phyloP scores from a whole-genome alignment of 1,140 invertebrate genomes.

The Caenorhabditis latens region DNA sequence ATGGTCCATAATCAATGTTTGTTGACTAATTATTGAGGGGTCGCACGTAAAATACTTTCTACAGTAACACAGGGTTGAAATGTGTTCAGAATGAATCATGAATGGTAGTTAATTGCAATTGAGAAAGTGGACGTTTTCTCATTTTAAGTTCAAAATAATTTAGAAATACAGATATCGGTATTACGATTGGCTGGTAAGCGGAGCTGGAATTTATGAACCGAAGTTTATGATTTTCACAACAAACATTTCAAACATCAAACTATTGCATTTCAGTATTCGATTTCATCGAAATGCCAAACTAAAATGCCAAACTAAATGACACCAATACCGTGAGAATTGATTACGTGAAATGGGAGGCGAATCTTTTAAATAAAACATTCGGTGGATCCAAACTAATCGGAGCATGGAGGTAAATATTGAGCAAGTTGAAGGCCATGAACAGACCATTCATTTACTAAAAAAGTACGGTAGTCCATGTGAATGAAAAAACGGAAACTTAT shows the following conservation, averaged over 20 bases:
- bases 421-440: neutral
- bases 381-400: neutral
- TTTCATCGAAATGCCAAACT: constrained; percentile 3
- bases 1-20: too few relatives aligned
- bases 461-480: constrained; percentile 28
- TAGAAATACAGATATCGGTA: too few relatives aligned
- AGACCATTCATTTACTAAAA: constrained; percentile 32
- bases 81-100: too few relatives aligned
- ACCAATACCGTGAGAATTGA: constrained; percentile 35
- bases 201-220: too few relatives aligned
- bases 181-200: too few relatives aligned
- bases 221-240: neutral
- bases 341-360: neutral
- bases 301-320: neutral
- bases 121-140: too few relatives aligned
- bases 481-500: constrained; percentile 27
- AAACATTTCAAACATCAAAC: neutral
- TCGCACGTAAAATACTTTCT: too few relatives aligned
- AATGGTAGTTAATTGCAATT: too few relatives aligned
- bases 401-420: constrained; percentile 35
- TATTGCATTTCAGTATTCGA: neutral
- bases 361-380: neutral
- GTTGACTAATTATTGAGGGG: too few relatives aligned
- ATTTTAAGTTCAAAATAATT: too few relatives aligned
- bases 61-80: too few relatives aligned